Base-by-base conservation (phyloP, 2,797 vertebrate genomes). In the Protosalanx chinensis region DNA sequence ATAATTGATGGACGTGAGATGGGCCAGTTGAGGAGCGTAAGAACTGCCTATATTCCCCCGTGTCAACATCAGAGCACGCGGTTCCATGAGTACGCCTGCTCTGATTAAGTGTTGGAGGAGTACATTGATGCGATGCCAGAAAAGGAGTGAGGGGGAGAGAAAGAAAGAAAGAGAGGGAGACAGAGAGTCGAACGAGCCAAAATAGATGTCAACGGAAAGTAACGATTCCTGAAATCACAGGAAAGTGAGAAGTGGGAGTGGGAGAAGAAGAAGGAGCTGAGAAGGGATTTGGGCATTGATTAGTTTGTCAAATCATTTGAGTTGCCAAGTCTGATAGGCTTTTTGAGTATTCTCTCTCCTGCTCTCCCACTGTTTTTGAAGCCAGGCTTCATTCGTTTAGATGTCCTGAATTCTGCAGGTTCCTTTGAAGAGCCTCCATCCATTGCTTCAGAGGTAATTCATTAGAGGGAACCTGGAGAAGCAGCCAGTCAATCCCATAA, bases 401-500 rank as follows among this genome's bases (percentile, higher is more conserved):
- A 79, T 67, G 35, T 76, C 76, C 68, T 35, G 75, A 77, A 77
- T 82, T 72, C 30, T 16, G 4, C 30, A 49, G 37, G 1, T 63
- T 72, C 78, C 72, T 85, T 84, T 84, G 72, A 88, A 80, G 56
- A 41, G 16, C 65, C 76, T 69, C 70, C 5, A 41, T 79, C 77
- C 46, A 62, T 63, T 37, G 77, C 82, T 76, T 79, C 71, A 77
- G 72, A 85, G 75, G 78, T 87, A 85, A 79, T 79, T 88, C 80
- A 84, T 89, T 83, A 81, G 82, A 56, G 72, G 80, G 60, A 77
- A 64, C 76, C 70, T 73, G 75, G 77, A 76, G 81, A 80, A 83
- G 68, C 83, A 81, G 82, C 80, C 81, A 76, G 75, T 60, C 76
- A 83, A 82, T 84, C 78, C 81, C 82, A 64, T 85, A 81, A 79